phyloP scores from a whole-genome alignment of 2,888 invertebrate species.

The Drosophila borealis region DNA sequence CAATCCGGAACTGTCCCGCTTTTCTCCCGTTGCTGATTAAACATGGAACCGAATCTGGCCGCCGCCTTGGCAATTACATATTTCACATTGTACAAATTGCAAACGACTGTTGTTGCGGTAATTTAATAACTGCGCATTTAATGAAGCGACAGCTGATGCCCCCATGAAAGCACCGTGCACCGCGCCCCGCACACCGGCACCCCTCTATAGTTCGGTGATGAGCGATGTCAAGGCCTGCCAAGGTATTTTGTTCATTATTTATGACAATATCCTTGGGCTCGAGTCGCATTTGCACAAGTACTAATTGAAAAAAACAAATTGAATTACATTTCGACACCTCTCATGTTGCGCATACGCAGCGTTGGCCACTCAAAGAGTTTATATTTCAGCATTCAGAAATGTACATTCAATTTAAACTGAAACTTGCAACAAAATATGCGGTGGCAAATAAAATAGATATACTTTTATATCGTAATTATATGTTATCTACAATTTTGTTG shows the following conservation, averaged over 20 bases:
- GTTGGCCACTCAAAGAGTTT: slow-evolving; percentile 6
- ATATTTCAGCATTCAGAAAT: slow-evolving; percentile 60
- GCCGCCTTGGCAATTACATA: slow-evolving; percentile 75
- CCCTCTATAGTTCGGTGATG: slow-evolving; percentile 1
- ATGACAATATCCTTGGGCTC: slow-evolving; percentile 52
- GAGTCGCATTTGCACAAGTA: slow-evolving; percentile 35
- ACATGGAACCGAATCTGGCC: slow-evolving; percentile 53
- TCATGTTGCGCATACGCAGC: slow-evolving; percentile 43
- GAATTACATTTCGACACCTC: slow-evolving; percentile 37
- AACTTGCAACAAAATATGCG: too few species aligned
- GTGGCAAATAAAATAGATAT: too few species aligned
- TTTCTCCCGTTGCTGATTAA: slow-evolving; percentile 50
- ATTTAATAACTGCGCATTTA: slow-evolving; percentile 78
- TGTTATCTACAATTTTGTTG: too few species aligned
- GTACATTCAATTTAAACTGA: slow-evolving; percentile 72
- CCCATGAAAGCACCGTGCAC: neutral
- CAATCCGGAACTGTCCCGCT: neutral
- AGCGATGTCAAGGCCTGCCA: slow-evolving; percentile 43
- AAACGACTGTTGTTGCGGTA: slow-evolving; percentile 73
- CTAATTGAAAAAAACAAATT: slow-evolving; percentile 50
- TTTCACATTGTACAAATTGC: slow-evolving; percentile 77
- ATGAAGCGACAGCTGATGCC: slow-evolving; percentile 78
- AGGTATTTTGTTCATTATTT: slow-evolving; percentile 71
- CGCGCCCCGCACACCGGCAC: neutral
- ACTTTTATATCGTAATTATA: too few species aligned